phyloP scores from a whole-genome alignment of 2,888 invertebrate genomes.

The Teleogryllus oceanicus region DNA sequence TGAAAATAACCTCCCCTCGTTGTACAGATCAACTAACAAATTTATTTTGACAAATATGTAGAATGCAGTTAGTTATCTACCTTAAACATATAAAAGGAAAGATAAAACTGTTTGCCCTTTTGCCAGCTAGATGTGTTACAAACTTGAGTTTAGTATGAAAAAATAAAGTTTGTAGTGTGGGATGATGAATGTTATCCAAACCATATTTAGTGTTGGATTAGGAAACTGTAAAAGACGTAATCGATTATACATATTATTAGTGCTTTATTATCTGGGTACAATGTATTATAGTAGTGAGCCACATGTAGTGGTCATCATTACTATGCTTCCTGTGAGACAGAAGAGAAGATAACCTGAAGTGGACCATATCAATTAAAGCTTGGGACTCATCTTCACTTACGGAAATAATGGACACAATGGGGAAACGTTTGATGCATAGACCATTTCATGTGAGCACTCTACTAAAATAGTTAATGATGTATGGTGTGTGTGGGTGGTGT shows the following conservation, averaged over 20 bases:
- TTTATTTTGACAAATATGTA: conserved; percentile 39
- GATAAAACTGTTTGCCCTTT: conserved; percentile 34
- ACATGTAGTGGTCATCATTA: conserved; percentile 2
- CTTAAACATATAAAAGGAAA: conserved; percentile 25
- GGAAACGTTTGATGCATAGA: neutral
- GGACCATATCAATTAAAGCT: neutral
- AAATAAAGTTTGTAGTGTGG: conserved; percentile 18
- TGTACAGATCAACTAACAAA: conserved; percentile 38
- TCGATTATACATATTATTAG: conserved; percentile 18
- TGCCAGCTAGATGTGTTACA: conserved; percentile 30
- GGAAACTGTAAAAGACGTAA: neutral
- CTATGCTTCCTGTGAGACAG: conserved; percentile 18
- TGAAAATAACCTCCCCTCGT: conserved; percentile 31
- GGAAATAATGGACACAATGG: neutral
- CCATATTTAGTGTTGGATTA: conserved; percentile 4
- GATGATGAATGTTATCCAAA: conserved; percentile 21
- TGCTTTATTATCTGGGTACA: conserved; percentile 18
- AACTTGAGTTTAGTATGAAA: conserved; percentile 21
- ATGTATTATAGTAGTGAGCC: neutral
- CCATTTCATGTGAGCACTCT: conserved; percentile 2
- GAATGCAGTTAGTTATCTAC: conserved; percentile 34
- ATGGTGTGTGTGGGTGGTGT: neutral
- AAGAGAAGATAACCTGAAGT: neutral
- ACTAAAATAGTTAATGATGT: neutral
- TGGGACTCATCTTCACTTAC: neutral